Conservation (phyloP, 2,888 invertebrate species). For the Myathropa florea region DNA sequence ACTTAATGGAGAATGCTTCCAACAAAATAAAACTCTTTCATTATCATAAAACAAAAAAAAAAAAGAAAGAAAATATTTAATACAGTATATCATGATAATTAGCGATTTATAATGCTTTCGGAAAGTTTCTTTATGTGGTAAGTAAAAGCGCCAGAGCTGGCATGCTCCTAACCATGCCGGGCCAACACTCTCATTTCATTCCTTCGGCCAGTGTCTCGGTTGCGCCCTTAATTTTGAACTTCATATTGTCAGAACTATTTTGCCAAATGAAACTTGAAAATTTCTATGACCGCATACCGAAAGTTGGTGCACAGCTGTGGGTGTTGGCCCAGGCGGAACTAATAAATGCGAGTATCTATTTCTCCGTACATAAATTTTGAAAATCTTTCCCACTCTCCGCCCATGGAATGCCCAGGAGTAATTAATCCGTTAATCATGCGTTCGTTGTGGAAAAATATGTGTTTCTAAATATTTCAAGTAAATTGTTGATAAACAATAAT, state of each 20-base stretch:
- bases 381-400: background rate
- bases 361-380: background rate
- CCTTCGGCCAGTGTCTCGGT: background rate
- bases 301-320: background rate
- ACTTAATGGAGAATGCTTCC: slow-evolving; percentile 34
- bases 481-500: too few relatives aligned
- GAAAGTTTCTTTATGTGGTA: slow-evolving; percentile 20
- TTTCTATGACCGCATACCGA: background rate
- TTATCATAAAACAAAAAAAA: slow-evolving; percentile 2
- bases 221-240: background rate
- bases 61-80: background rate
- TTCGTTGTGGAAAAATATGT: background rate
- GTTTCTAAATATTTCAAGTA: background rate
- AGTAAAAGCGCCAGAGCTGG: background rate
- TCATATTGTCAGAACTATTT: background rate
- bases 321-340: background rate
- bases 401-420: too few relatives aligned
- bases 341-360: too few relatives aligned
- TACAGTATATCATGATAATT: slow-evolving; percentile 25
- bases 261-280: background rate
- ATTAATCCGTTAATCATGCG: background rate
- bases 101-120: slow-evolving; percentile 18
- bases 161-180: too few relatives aligned
- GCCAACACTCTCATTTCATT: too few relatives aligned
- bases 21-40: slow-evolving; percentile 26